Conservation (phyloP, 1,140 invertebrate species). For the Solen grandis region DNA sequence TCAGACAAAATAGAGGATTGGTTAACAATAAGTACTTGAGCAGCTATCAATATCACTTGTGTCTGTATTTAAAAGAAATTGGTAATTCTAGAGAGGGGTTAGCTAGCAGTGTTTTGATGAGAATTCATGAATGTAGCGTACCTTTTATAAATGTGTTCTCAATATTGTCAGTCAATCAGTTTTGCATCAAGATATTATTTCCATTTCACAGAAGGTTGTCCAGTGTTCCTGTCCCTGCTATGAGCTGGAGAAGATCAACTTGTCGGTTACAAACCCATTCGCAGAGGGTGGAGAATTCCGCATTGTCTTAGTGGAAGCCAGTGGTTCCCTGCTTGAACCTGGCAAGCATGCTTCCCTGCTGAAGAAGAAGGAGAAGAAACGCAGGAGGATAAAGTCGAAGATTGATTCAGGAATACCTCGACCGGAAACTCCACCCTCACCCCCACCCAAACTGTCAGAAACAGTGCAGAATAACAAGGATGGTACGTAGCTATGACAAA, state of each 20-base stretch:
- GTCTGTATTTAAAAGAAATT: too few relatives aligned
- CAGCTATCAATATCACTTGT: too few relatives aligned
- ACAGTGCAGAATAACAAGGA: constrained; percentile 53
- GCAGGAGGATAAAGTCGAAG: constrained; percentile 65
- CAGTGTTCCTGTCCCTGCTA: constrained; percentile 78
- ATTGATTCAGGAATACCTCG: constrained; percentile 70
- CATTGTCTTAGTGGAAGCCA: constrained; percentile 75
- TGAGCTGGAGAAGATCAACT: constrained; percentile 74
- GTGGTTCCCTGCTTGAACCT: constrained; percentile 62
- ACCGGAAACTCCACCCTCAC: constrained; percentile 65
- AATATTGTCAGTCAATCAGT: too few relatives aligned
- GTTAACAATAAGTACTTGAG: too few relatives aligned
- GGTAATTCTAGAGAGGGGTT: too few relatives aligned
- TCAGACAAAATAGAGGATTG: too few relatives aligned
- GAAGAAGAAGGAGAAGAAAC: constrained; percentile 66
- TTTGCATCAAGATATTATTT: constrained; percentile 9
- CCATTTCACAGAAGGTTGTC: constrained; percentile 68
- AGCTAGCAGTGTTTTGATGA: too few relatives aligned
- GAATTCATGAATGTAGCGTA: too few relatives aligned
- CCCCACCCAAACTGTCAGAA: constrained; percentile 55
- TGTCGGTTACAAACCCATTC: constrained; percentile 78
- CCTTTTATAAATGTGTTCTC: too few relatives aligned
- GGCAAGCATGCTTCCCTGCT: constrained; percentile 55
- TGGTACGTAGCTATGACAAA: constrained; percentile 35
- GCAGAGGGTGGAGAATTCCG: constrained; percentile 74